Base-by-base conservation (phyloP, 2,888 invertebrate genomes). In the Beris morrisii region DNA sequence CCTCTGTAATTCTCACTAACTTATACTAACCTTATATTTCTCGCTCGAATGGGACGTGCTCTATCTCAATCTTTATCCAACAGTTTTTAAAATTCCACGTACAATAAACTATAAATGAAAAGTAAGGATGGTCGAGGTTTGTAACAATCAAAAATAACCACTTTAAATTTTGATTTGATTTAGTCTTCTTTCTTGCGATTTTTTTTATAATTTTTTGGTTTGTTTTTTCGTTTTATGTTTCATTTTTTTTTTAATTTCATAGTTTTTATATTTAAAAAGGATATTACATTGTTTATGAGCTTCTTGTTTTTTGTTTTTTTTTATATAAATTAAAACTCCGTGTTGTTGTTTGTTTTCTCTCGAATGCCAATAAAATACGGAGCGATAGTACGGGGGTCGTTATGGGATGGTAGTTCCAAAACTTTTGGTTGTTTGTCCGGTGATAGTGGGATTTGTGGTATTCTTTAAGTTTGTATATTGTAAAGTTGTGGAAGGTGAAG, bases 211-310 rank as follows among this genome's bases (percentile, higher is more conserved):
- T 46, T 58, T 58, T 48, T 44, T 45, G 28, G 44, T 48, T 45
- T 48, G 13, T 58, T 38, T 58, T 45, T 45, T 46, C 45, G 28
- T 46, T 48, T 46, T 4, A 48, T 30, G 13, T 46, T 58, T 58
- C 31, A 30, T 28, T 45, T 13, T 58, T 45, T 22, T 22, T 45
- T 58, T 44, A 44, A 32, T 15, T 44, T 44, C 15, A 11, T 57
- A 44, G n/a, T 45, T 44, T 57, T 43, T 15, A 46, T 58, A n/a
- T 32, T 58, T 58, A 58, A 58, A 58, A 58, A 58, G 58, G 58
- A 46, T 58, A 58, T 58, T 58, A 58, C 58, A 58, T 58, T 57
- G 15, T 48, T 58, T 58, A 46, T 22, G 46, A 58, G 55, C 55
- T 13, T 56, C n/a, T 56, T 43, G 55, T 43, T 56, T 31, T 15